These are phyloP conservation scores for Antechinus stuartii DNA, from an alignment of 2,113 vertebrate species.

Conservation along the genomic window DNA sequence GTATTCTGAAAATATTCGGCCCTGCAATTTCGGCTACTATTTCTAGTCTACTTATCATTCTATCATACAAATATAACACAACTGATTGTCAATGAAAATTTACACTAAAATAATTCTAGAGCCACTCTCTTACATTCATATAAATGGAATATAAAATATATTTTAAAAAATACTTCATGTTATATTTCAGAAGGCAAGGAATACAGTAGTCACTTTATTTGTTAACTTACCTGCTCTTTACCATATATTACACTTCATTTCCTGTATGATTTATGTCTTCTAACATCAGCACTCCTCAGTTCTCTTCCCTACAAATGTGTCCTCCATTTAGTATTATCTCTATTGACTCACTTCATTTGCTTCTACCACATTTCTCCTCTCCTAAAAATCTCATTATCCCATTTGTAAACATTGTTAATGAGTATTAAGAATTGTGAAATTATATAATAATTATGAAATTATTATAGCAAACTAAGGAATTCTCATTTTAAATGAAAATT, in stretches of 20 bases:
- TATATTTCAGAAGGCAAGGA: conserved; percentile 25
- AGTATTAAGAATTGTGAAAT: conserved; percentile 35
- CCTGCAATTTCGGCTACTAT: background rate
- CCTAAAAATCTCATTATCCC: background rate
- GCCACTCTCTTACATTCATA: background rate
- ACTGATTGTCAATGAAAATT: background rate
- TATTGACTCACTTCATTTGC: background rate
- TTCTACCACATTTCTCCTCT: background rate
- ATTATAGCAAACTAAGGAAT: conserved; percentile 70
- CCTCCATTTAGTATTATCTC: background rate
- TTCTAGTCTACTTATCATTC: background rate
- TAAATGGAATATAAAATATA: background rate
- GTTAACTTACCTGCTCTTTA: background rate
- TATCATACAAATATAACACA: background rate
- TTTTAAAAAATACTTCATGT: conserved; percentile 1
- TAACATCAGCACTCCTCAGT: background rate
- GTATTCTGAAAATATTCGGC: background rate
- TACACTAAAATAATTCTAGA: background rate
- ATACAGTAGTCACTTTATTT: background rate
- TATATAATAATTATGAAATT: background rate
- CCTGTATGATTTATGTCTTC: background rate
- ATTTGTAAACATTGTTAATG: conserved; percentile 40
- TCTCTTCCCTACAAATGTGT: background rate
- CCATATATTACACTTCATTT: background rate
- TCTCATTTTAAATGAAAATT: conserved; percentile 62